Percentiles rank a stretch among this genome's conserved stretches.
phyloP scores from a whole-genome alignment of 2,797 vertebrate species.

The Alosa sapidissima region DNA sequence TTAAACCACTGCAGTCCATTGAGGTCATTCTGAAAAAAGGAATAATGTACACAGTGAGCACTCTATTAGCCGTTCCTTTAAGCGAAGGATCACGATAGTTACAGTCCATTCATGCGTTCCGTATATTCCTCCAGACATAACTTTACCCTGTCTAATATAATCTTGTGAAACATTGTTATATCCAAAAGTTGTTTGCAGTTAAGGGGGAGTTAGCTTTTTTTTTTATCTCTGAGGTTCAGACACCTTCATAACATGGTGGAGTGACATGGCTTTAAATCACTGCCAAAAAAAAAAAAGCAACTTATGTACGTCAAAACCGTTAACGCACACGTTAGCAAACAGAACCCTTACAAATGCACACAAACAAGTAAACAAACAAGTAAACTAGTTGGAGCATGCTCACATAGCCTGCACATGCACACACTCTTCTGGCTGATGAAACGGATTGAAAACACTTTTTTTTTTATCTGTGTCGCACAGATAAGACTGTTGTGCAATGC shows the following conservation, averaged over 20 bases:
- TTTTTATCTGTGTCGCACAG: not conserved
- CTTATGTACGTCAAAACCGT: not conserved
- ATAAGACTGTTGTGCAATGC: not conserved
- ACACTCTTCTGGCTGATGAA: not conserved
- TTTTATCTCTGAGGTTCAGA: not conserved
- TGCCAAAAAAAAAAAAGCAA: not conserved
- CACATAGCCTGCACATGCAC: not conserved
- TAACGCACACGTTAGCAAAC: not conserved
- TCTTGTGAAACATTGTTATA: not conserved
- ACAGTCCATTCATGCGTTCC: not conserved
- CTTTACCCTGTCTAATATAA: not conserved
- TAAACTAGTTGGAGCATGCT: not conserved
- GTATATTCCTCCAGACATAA: not conserved
- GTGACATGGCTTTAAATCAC: not conserved
- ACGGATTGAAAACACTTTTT: not conserved
- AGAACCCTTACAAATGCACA: not conserved
- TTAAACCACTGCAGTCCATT: conserved; percentile 23
- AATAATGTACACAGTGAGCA: conserved; percentile 4
- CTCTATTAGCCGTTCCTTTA: not conserved
- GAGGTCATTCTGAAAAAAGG: conserved; percentile 21
- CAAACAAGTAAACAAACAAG: too few relatives aligned
- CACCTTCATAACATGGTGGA: not conserved
- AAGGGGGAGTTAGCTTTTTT: not conserved
- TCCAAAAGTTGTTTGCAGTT: not conserved
- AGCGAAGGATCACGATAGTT: not conserved